phyloP scores from a whole-genome alignment of 1,140 invertebrate genomes.

The Neuroterus valhalla region DNA sequence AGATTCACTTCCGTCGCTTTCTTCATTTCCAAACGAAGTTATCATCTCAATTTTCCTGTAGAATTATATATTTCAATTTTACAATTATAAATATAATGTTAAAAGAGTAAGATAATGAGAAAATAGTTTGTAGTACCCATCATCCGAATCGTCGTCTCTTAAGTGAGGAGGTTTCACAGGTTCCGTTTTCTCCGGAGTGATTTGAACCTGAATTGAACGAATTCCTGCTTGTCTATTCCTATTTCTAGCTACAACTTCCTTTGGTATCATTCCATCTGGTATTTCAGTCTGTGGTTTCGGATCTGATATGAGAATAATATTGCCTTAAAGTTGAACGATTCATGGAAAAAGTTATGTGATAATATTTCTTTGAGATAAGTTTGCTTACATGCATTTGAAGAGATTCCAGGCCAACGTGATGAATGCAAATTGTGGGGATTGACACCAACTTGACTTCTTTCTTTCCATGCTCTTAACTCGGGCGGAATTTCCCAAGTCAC shows the following conservation, averaged over 20 bases:
- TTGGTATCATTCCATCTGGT: slow-evolving; percentile 72
- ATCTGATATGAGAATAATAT: slow-evolving; percentile 51
- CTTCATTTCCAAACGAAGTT: slow-evolving; percentile 76
- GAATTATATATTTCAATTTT: slow-evolving; percentile 38
- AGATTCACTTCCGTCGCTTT: slow-evolving; percentile 63
- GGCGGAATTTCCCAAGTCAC: slow-evolving; percentile 84
- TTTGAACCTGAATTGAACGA: slow-evolving; percentile 37
- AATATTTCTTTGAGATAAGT: background rate
- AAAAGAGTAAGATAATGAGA: slow-evolving; percentile 20
- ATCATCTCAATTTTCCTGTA: slow-evolving; percentile 79
- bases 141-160: slow-evolving; percentile 71
- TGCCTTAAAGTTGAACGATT: background rate
- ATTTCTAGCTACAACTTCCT: slow-evolving; percentile 70
- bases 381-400: slow-evolving; percentile 54
- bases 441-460: slow-evolving; percentile 48
- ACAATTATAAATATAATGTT: slow-evolving; percentile 16
- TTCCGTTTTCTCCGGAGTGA: slow-evolving; percentile 38
- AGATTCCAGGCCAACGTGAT: slow-evolving; percentile 59
- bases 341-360: no score
- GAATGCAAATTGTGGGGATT: slow-evolving; percentile 53
- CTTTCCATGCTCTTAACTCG: slow-evolving; percentile 71
- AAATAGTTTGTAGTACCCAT: slow-evolving; percentile 67
- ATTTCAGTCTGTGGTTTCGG: slow-evolving; percentile 67
- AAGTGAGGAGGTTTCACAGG: slow-evolving; percentile 33
- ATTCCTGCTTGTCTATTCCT: slow-evolving; percentile 63